A percentile compares a stretch with the other conserved stretches of the same genome.
Evolutionary conservation across 2,113 vertebrate species (phyloP).

Genomic region (Neogobius melanostomus): DNA sequence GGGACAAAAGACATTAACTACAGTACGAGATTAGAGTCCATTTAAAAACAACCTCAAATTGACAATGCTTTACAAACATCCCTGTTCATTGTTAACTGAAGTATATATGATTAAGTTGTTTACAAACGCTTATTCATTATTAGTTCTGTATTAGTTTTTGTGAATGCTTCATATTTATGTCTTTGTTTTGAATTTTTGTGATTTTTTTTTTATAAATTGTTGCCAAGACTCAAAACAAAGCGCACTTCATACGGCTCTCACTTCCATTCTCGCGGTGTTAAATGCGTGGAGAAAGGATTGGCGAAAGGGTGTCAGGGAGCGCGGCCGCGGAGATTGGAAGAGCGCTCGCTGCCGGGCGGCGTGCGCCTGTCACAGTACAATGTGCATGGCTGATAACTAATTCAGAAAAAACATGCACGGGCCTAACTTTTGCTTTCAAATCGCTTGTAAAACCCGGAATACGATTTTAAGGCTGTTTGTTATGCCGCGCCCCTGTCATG

Average conservation of each 20-base stretch:
- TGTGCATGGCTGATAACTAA: constrained; percentile 67
- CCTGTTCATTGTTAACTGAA: no score
- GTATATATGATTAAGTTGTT: no score
- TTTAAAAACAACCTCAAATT: no score
- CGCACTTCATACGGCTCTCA: constrained; percentile 63
- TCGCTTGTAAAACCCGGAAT: constrained; percentile 49
- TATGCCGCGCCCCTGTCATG: constrained; percentile 58
- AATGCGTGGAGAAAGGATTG: constrained; percentile 73
- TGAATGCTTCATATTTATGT: no score
- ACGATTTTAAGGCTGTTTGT: constrained; percentile 54
- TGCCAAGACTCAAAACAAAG: constrained; percentile 28
- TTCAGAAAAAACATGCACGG: constrained; percentile 63
- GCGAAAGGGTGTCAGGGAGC: constrained; percentile 54
- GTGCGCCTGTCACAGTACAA: constrained; percentile 62
- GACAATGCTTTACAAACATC: no score
- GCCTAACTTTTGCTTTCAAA: constrained; percentile 49
- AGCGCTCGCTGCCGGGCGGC: constrained; percentile 51
- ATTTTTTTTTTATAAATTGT: no score
- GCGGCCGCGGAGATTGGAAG: constrained; percentile 33
- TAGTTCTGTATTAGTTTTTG: no score
- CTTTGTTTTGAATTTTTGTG: no score
- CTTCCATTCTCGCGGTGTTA: constrained; percentile 66
- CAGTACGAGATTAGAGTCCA: no score
- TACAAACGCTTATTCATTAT: no score
- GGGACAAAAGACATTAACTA: no score